Evolutionary conservation across 1,140 invertebrate genomes (phyloP), one percentile per base, ranked within the genome.

Genomic region (Atta texana): DNA sequence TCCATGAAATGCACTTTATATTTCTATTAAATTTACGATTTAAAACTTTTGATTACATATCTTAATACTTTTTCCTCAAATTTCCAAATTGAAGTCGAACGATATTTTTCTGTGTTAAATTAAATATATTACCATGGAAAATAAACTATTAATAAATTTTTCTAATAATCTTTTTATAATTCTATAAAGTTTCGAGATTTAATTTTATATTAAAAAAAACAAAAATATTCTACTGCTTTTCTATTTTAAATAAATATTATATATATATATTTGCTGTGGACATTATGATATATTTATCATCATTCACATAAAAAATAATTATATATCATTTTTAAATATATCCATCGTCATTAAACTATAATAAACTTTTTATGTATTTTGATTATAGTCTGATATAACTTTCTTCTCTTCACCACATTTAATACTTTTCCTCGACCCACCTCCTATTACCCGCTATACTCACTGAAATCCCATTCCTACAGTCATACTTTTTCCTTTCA

Each of bases 401-500:
- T 31, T 82, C 6, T 69, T 69, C 14, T 34, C 49, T 21, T 14
- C 39, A 80, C 39, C 31, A 49, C 24, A 49, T 82, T 82, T 74
- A 82, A 82, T 82, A 82, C 53, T 63, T 74, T 10, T 21, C 53
- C 55, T 49, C 80, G 16, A 12, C 14, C 6, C 16, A 8, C 31
- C 34, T 12, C 18, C 61, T 61, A 49, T 21, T 82, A 28, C 7
- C 12, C 34, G 8, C 39, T 72, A 31, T 34, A 59, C 66, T 57
- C 24, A 49, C 51, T 74, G 68, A 82, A 84, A 75, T 75, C 39
- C n/a, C 12, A 61, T 75, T 84, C 28, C 69, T 51, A 75, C 69
- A 34, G 55, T 57, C 55, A 63, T 75, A 75, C 55, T 75, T 84
- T 84, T 84, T 61, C 69, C 80, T 84, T 84, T 84, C 69, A 55